Conservation (phyloP, 1,140 invertebrate genomes). For the Pantala flavescens region DNA sequence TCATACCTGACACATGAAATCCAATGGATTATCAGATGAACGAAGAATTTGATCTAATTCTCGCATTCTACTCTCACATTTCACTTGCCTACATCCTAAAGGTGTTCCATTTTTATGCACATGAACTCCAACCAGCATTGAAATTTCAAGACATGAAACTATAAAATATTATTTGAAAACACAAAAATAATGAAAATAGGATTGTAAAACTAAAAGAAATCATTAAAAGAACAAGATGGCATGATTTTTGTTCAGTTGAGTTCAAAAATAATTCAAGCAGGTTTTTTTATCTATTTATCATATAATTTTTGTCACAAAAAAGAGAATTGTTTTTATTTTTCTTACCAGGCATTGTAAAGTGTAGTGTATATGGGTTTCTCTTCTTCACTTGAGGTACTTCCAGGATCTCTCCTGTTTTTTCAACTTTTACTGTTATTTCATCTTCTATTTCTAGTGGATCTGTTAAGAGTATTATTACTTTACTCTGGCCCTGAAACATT, state of each 20-base stretch:
- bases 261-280: too few species aligned
- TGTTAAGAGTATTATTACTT: constrained; percentile 64
- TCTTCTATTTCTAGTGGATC: constrained; percentile 64
- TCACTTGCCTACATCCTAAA: constrained; percentile 65
- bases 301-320: too few species aligned
- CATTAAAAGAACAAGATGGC: not conserved
- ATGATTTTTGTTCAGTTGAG: constrained; percentile 3
- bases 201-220: constrained; percentile 13
- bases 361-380: constrained; percentile 68
- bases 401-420: constrained; percentile 65
- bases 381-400: constrained; percentile 61
- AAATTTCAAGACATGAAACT: constrained; percentile 53
- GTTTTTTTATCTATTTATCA: too few species aligned
- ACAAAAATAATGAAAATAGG: constrained; percentile 32
- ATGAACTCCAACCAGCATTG: constrained; percentile 65
- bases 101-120: constrained; percentile 66
- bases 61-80: constrained; percentile 69
- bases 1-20: constrained; percentile 74
- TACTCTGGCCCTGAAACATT: constrained; percentile 58
- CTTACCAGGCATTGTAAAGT: constrained; percentile 60
- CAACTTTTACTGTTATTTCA: constrained; percentile 58
- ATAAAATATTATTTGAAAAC: not conserved
- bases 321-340: not conserved
- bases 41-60: constrained; percentile 71
- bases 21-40: constrained; percentile 63